phyloP scores from a whole-genome alignment of 2,888 invertebrate genomes.

The Melipona beecheii region DNA sequence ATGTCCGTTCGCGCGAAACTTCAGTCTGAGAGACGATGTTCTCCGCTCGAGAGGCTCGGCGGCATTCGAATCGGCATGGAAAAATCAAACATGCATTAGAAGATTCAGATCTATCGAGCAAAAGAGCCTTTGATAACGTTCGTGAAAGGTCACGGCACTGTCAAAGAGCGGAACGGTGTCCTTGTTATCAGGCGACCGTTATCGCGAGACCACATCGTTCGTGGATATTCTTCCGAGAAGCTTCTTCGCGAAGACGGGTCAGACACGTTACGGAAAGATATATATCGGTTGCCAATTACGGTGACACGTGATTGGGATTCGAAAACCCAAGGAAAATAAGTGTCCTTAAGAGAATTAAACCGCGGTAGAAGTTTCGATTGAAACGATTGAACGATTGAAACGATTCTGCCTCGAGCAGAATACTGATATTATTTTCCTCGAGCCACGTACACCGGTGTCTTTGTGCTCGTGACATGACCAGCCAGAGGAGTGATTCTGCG shows the following conservation, averaged over 20 bases:
- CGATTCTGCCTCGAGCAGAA: neutral
- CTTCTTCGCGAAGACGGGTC: neutral
- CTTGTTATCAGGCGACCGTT: conserved; percentile 28
- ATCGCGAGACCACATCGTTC: neutral
- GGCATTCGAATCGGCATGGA: neutral
- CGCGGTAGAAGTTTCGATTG: neutral
- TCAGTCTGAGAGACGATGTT: neutral
- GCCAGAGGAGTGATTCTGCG: no score
- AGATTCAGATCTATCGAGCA: conserved; percentile 18
- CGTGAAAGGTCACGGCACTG: neutral
- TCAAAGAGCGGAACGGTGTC: neutral
- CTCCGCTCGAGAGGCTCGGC: neutral
- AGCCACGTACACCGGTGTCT: no score
- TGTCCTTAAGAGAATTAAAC: neutral
- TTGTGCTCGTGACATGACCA: no score
- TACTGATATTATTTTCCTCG: no score
- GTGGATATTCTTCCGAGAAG: neutral
- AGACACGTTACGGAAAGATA: neutral
- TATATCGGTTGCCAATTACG: conserved; percentile 30
- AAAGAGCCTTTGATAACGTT: neutral
- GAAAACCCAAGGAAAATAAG: neutral
- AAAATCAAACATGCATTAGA: neutral
- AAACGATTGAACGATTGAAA: neutral
- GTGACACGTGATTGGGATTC: neutral
- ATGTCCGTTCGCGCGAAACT: neutral